A percentile compares a stretch with the other conserved stretches of the same genome.
Conservation (phyloP, 2,797 vertebrate species). For the Prunella strophiata region DNA sequence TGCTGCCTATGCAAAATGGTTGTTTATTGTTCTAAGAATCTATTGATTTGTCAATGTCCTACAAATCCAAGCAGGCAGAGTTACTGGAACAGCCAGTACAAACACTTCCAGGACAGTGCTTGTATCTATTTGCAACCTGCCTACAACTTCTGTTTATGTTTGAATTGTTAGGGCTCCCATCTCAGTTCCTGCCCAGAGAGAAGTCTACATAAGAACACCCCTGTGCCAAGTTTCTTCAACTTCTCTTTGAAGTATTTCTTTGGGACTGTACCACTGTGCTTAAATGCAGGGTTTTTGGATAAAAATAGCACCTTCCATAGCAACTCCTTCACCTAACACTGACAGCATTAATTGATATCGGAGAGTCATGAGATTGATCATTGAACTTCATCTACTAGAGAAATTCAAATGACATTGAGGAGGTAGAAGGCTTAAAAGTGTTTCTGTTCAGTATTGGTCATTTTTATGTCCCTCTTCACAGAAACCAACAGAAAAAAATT, state of each 20-base stretch:
- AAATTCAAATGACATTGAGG: neutral
- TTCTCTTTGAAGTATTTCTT: neutral
- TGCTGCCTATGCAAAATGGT: neutral
- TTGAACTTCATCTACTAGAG: neutral
- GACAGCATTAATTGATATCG: fast-evolving
- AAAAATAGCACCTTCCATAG: neutral
- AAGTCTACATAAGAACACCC: neutral
- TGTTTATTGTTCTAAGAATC: neutral
- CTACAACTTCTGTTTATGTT: neutral
- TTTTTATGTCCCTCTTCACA: neutral
- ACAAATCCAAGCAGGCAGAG: neutral
- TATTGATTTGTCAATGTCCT: neutral
- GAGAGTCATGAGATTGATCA: neutral
- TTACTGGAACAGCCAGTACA: neutral
- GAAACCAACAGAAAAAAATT: neutral
- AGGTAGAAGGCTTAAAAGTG: neutral
- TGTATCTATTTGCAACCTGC: neutral
- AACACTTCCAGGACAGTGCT: neutral
- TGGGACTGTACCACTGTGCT: neutral
- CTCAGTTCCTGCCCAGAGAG: neutral
- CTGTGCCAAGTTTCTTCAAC: neutral
- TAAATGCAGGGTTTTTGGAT: neutral
- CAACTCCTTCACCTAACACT: neutral
- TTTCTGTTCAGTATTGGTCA: neutral
- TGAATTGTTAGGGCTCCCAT: neutral